These are phyloP conservation scores for Molossus alvarezi DNA, from an alignment of 2,797 vertebrate species.

Conservation along the genomic window DNA sequence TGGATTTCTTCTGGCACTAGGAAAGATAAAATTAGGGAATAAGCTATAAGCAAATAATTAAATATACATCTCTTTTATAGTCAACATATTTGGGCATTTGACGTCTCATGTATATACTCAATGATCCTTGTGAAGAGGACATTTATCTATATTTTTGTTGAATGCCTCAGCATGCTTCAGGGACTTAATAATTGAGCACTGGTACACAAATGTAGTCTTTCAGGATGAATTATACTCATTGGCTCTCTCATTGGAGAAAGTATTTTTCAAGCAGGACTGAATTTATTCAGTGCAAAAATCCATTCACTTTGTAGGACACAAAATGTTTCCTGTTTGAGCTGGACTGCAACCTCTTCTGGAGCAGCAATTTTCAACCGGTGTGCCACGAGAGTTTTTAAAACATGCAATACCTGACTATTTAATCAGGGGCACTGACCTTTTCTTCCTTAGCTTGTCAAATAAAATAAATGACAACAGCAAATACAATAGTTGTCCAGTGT, in stretches of 20 bases:
- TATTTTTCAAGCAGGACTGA: slow-evolving; percentile 1
- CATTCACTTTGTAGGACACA: not conserved
- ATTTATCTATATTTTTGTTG: slow-evolving; percentile 1
- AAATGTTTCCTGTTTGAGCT: not conserved
- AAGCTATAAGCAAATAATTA: not conserved
- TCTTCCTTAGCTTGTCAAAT: not conserved
- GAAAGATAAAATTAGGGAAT: not conserved
- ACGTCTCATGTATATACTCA: not conserved
- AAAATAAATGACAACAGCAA: not conserved
- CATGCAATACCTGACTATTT: not conserved
- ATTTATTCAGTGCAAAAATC: slow-evolving; percentile 40
- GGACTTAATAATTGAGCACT: slow-evolving; percentile 32
- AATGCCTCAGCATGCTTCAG: slow-evolving; percentile 6
- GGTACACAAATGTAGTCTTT: slow-evolving; percentile 48
- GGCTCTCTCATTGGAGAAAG: not conserved
- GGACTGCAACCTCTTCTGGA: not conserved
- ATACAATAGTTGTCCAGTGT: not conserved
- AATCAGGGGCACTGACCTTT: not conserved
- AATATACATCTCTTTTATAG: not conserved
- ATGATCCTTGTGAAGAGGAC: not conserved
- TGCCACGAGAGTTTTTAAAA: not conserved
- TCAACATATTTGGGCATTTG: slow-evolving; percentile 16
- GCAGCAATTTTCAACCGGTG: not conserved
- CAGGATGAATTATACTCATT: slow-evolving; percentile 43
- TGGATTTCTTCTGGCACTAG: not conserved